These are phyloP conservation scores for Microtus richardsoni DNA, from an alignment of 2,113 vertebrate genomes.

Conservation along the genomic window DNA sequence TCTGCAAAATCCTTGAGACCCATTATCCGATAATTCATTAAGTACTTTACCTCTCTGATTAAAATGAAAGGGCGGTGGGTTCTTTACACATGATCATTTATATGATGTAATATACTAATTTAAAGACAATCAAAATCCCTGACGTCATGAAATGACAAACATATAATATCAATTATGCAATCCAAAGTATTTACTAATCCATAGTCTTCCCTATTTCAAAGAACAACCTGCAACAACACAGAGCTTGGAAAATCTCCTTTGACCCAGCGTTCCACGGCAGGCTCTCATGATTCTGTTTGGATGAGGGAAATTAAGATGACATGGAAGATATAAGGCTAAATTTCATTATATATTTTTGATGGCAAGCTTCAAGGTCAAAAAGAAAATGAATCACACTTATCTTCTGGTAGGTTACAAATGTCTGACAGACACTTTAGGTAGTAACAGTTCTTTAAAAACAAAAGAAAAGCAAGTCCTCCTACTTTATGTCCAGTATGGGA, in stretches of 20 bases:
- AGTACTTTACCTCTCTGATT: not conserved
- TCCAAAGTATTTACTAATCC: not conserved
- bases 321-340: not conserved
- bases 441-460: not conserved
- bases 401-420: slow-evolving; percentile 11
- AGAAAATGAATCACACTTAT: not conserved
- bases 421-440: not conserved
- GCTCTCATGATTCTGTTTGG: not conserved
- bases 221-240: not conserved
- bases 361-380: slow-evolving; percentile 13
- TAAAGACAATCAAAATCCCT: not conserved
- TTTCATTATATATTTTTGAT: not conserved
- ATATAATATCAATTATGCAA: not conserved
- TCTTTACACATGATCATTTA: not conserved
- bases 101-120: not conserved
- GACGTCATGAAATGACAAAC: not conserved
- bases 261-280: not conserved
- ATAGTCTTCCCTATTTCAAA: not conserved
- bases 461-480: not conserved
- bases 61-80: not conserved
- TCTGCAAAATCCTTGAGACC: not conserved
- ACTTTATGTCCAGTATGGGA: not conserved
- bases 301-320: not conserved
- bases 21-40: not conserved
- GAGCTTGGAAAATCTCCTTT: not conserved